Conservation (phyloP, 1,140 invertebrate species). For the Macrobrachium nipponense region DNA sequence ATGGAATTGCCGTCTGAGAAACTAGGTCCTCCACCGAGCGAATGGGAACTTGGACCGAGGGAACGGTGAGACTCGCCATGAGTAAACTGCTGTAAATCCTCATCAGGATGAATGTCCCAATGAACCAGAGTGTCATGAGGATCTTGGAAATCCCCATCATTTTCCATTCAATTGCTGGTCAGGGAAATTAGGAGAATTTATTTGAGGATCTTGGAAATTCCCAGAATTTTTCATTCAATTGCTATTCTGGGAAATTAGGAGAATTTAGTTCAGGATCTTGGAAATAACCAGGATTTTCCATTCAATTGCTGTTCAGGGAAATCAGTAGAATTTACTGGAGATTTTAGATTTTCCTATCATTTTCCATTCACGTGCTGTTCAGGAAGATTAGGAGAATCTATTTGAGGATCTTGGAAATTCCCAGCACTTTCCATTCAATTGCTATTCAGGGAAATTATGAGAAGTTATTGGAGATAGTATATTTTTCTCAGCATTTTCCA, state of each 20-base stretch:
- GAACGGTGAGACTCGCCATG: slow-evolving; percentile 42
- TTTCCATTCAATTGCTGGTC: neutral
- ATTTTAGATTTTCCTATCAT: too few relatives aligned
- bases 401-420: slow-evolving; percentile 24
- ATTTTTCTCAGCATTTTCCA: too few relatives aligned
- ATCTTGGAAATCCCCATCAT: neutral
- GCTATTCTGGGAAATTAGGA: neutral
- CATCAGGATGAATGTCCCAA: slow-evolving; percentile 36
- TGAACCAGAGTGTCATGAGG: slow-evolving; percentile 42
- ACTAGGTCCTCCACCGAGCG: slow-evolving; percentile 40
- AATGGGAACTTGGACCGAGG: slow-evolving; percentile 40
- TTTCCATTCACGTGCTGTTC: too few relatives aligned
- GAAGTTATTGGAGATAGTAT: too few relatives aligned
- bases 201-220: slow-evolving; percentile 18
- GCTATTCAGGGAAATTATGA: neutral
- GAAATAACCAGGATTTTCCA: too few relatives aligned
- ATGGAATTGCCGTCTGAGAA: slow-evolving; percentile 2
- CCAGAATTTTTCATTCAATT: neutral
- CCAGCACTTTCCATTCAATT: neutral
- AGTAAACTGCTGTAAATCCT: slow-evolving; percentile 39
- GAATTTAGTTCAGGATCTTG: too few relatives aligned
- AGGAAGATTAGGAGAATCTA: too few relatives aligned
- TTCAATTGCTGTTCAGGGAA: too few relatives aligned
- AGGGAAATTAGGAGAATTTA: too few relatives aligned
- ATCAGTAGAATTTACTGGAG: too few relatives aligned